Conservation (phyloP, 2,113 vertebrate species). For the Cephalopterus ornatus region DNA sequence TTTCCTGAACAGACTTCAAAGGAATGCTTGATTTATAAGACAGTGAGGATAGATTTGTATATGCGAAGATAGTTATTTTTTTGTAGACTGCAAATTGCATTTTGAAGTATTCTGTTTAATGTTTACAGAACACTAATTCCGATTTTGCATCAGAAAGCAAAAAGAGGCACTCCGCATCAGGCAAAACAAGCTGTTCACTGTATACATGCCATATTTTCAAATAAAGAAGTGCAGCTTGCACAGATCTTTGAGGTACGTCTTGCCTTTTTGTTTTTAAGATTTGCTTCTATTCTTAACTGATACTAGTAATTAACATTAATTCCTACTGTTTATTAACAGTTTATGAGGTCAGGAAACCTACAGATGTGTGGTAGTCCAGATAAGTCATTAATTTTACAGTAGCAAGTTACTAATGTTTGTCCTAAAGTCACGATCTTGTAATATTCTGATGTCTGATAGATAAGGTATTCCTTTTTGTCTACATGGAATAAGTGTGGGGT, state of each 20-base stretch:
- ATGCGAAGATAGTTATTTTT: neutral
- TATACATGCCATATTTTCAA: conserved; percentile 98
- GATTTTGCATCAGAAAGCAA: conserved; percentile 97
- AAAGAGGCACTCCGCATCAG: conserved; percentile 97
- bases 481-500: neutral
- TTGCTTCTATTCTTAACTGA: neutral
- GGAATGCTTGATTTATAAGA: neutral
- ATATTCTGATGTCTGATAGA: neutral
- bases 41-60: neutral
- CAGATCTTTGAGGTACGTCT: conserved; percentile 95
- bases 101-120: conserved; percentile 42
- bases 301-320: neutral
- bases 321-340: neutral
- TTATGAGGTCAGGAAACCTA: neutral
- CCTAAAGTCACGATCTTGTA: neutral
- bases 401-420: neutral
- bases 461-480: neutral
- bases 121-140: conserved; percentile 92
- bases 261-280: neutral
- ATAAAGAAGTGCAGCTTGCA: conserved; percentile 97
- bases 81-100: neutral
- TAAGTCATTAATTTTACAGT: neutral
- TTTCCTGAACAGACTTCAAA: neutral
- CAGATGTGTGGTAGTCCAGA: neutral
- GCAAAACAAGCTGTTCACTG: conserved; percentile 98